Evolutionary conservation across 2,113 vertebrate species (phyloP).

Genomic region (Lucifuga dentata): DNA sequence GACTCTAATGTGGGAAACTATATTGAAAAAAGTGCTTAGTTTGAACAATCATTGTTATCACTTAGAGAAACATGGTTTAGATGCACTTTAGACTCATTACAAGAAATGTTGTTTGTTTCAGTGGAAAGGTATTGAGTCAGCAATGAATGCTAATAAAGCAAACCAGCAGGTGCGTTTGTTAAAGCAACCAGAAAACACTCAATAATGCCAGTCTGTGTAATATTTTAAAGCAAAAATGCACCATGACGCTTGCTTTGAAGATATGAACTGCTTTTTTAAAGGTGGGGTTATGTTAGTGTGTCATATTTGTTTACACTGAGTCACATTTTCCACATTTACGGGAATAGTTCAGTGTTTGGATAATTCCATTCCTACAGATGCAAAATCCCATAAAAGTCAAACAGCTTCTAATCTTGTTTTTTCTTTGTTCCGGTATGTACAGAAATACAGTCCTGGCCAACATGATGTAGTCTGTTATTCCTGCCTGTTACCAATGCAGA

Average conservation of each 20-base stretch:
- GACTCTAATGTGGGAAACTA: not conserved
- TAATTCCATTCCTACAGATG: slow-evolving; percentile 62
- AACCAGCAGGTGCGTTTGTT: not conserved
- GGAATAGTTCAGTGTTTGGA: slow-evolving; percentile 44
- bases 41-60: not conserved
- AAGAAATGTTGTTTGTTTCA: not conserved
- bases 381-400: slow-evolving; percentile 71
- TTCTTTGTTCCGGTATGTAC: slow-evolving; percentile 41
- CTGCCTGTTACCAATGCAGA: slow-evolving; percentile 3
- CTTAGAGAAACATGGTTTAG: not conserved
- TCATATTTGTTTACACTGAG: slow-evolving; percentile 28
- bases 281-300: slow-evolving; percentile 12
- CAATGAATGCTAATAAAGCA: not conserved
- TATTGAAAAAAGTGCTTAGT: not conserved
- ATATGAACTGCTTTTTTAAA: slow-evolving; percentile 4
- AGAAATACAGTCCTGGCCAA: slow-evolving; percentile 45
- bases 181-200: not conserved
- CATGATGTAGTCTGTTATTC: slow-evolving; percentile 19
- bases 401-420: slow-evolving; percentile 64
- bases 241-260: slow-evolving; percentile 11
- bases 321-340: slow-evolving; percentile 49
- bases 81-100: not conserved
- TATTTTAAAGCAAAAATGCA: slow-evolving; percentile 8
- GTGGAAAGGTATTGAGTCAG: slow-evolving; percentile 9
- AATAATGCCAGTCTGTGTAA: slow-evolving; percentile 11